Evolutionary conservation across 2,797 vertebrate species (phyloP).

Genomic region (Pseudomugil tenellus): DNA sequence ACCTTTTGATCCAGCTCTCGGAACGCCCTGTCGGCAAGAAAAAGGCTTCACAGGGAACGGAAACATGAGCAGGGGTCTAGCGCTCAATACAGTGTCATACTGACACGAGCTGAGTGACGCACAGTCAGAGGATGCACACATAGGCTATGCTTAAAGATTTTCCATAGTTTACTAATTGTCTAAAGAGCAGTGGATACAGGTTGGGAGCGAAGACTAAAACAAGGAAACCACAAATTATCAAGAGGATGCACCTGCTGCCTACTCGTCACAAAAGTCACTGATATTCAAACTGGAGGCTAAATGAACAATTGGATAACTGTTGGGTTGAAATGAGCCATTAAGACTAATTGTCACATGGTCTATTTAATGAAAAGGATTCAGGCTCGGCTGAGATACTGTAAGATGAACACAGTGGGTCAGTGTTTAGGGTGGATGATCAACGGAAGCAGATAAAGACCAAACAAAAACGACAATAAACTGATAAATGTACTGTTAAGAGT

Average conservation of each 20-base stretch:
- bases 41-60: conserved; percentile 90
- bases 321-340: conserved; percentile 42
- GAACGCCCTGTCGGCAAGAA: conserved; percentile 90
- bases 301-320: conserved; percentile 52
- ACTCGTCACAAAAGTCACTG: conserved; percentile 45
- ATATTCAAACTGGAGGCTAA: conserved; percentile 35
- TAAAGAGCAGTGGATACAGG: not conserved
- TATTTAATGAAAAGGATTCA: conserved; percentile 19
- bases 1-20: conserved; percentile 93
- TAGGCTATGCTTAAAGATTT: not conserved
- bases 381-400: not conserved
- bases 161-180: not conserved
- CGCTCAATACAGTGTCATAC: conserved; percentile 56
- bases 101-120: conserved; percentile 61
- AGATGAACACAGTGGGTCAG: conserved; percentile 30
- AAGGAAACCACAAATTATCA: conserved; percentile 1
- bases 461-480: not conserved
- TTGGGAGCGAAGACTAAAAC: not conserved
- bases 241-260: conserved; percentile 33
- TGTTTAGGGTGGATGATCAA: conserved; percentile 19
- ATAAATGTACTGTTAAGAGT: not conserved
- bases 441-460: not conserved
- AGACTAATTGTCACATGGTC: conserved; percentile 28
- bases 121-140: not conserved
- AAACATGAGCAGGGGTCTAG: conserved; percentile 84